Conservation (phyloP, 2,113 vertebrate genomes). For the Dasyprocta punctata region DNA sequence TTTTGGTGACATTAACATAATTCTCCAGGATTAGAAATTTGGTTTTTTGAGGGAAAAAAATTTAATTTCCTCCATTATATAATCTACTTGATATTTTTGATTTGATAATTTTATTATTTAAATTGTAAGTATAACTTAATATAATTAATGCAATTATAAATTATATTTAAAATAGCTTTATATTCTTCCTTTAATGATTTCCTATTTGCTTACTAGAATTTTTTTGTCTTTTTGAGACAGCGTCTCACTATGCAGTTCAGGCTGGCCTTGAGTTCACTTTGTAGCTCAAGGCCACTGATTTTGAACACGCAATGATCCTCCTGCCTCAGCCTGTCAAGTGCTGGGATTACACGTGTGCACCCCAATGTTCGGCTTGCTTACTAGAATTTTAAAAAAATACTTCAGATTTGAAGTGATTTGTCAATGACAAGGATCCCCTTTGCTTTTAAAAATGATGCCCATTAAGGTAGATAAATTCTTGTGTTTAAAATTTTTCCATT, state of each 20-base stretch:
- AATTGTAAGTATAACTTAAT: background rate
- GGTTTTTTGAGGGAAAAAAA: background rate
- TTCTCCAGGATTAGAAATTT: constrained; percentile 28
- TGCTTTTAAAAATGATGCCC: background rate
- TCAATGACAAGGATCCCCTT: background rate
- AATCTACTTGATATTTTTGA: constrained; percentile 24
- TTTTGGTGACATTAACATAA: background rate
- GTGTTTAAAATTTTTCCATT: constrained; percentile 20
- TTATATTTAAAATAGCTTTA: constrained; percentile 25
- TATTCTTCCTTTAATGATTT: background rate
- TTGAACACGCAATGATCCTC: too few relatives aligned
- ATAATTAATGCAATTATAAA: background rate
- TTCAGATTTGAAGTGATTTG: background rate
- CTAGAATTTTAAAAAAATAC: background rate
- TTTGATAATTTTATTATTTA: background rate
- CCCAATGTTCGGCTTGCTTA: too few relatives aligned
- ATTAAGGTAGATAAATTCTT: constrained; percentile 38
- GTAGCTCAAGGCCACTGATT: too few relatives aligned
- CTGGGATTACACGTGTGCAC: too few relatives aligned
- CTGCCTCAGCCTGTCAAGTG: too few relatives aligned
- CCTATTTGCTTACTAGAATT: constrained; percentile 21
- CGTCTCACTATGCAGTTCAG: too few relatives aligned
- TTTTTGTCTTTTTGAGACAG: too few relatives aligned
- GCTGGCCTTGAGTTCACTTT: too few relatives aligned
- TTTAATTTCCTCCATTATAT: background rate